Percentiles rank a stretch among this genome's conserved stretches.
Conservation (phyloP, 2,113 vertebrate genomes). For the Antidorcas marsupialis region DNA sequence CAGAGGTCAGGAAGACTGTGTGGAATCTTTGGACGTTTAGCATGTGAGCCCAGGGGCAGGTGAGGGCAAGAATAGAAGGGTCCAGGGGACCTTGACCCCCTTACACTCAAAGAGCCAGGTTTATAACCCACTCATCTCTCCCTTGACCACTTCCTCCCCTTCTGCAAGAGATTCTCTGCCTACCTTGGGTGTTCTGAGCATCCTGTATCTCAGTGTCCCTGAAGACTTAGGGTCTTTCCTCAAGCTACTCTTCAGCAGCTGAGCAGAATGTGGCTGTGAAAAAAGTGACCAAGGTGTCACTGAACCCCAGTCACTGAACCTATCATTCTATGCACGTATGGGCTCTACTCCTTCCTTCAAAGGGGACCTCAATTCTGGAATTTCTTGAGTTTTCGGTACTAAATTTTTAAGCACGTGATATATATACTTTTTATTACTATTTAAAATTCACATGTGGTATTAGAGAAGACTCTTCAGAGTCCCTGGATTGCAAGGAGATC, state of each 20-base stretch:
- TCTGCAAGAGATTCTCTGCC: background rate
- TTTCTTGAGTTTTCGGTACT: background rate
- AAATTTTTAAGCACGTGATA: background rate
- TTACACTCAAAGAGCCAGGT: background rate
- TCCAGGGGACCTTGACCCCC: background rate
- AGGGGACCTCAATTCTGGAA: background rate
- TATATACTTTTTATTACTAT: background rate
- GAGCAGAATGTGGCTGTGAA: background rate
- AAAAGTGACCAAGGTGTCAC: background rate
- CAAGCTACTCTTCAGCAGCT: background rate
- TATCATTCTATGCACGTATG: background rate
- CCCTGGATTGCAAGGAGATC: background rate
- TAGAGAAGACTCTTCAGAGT: background rate
- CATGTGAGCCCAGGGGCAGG: background rate
- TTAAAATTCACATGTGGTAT: background rate
- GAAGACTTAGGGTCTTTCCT: background rate
- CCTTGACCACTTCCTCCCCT: background rate
- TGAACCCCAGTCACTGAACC: background rate
- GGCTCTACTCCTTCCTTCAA: background rate
- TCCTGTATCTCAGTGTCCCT: background rate
- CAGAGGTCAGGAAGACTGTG: background rate
- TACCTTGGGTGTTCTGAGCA: background rate
- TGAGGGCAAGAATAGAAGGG: background rate
- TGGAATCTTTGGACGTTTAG: background rate
- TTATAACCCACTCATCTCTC: rapidly evolving